Evolutionary conservation across 2,888 invertebrate genomes (phyloP), one percentile per base, ranked within the genome.

Genomic region (Caenorhabditis drosophilae): DNA sequence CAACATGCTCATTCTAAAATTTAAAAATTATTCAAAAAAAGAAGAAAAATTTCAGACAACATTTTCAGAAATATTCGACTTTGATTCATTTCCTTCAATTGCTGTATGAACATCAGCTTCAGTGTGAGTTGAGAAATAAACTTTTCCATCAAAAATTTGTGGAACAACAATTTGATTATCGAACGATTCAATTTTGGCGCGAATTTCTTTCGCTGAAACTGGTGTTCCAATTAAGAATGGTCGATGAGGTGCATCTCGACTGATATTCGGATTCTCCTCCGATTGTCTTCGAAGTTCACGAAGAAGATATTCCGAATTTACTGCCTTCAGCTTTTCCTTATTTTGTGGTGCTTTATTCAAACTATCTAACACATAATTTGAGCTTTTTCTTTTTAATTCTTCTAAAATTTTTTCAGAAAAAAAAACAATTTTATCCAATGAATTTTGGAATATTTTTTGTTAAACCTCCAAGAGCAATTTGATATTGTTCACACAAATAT

Each of bases 81-180:
- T 64, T 12, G 64, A 58, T 12, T 34, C 20, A 16, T 31, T 41
- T 54, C 57, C 53, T 34, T 63, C 63, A 11, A 63, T 54, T 1
- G 66, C 66, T 6, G 66, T 66, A 15, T 56, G 45, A 20, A 55
- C 45, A 44, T 66, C 66, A 1, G 50, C 52, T 16, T 66, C 66
- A 22, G 56, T 52, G 25, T 66, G 59, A n/a, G 60, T 66, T 11
- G 56, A 36, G 53, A 66, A 60, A 35, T 23, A 66, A 12, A 66
- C 54, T 20, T 60, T 51, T 12, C 66, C 66, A 46, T 66, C 26
- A 20, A 66, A 46, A 34, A 66, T 60, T 23, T 56, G 51, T 20
- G 66, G 66, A 23, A 52, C 34, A 34, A 60, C 59, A 27, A 66
- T 55, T n/a, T 52, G 52, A 36, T 60, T 66, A 38, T 60, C 66